Percentiles rank a stretch among this genome's conserved stretches.
Conservation (phyloP, 2,888 invertebrate species). For the Monopis laevigella region DNA sequence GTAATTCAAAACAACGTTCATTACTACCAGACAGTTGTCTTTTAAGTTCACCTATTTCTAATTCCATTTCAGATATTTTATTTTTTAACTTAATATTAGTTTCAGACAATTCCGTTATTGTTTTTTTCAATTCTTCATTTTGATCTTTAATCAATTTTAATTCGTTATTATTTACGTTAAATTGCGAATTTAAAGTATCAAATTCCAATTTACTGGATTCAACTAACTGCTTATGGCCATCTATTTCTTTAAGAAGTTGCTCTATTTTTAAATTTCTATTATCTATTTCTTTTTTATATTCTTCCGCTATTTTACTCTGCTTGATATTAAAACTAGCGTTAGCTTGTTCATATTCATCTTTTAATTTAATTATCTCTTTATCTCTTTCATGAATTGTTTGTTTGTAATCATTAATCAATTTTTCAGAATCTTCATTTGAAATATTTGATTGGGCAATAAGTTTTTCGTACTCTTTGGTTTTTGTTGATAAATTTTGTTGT, state of each 20-base stretch:
- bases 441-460: constrained; percentile 45
- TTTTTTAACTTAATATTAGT: constrained; percentile 40
- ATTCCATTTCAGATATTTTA: constrained; percentile 55
- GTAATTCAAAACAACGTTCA: constrained; percentile 66
- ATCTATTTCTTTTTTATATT: constrained; percentile 59
- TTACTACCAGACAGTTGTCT: constrained; percentile 63
- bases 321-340: constrained; percentile 59
- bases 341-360: constrained; percentile 54
- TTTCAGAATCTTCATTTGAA: constrained; percentile 42
- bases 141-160: constrained; percentile 49
- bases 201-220: constrained; percentile 59
- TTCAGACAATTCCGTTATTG: constrained; percentile 48
- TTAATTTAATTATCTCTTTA: constrained; percentile 60
- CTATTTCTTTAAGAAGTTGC: constrained; percentile 55
- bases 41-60: constrained; percentile 65
- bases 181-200: constrained; percentile 51
- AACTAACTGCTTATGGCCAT: constrained; percentile 48
- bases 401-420: constrained; percentile 53
- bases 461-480: constrained; percentile 49
- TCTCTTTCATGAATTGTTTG: constrained; percentile 63
- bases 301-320: constrained; percentile 58
- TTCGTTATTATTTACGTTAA: constrained; percentile 49
- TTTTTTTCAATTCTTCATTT: constrained; percentile 46
- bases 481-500: constrained; percentile 42
- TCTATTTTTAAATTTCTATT: constrained; percentile 59